Percentiles rank a stretch among this genome's conserved stretches.
These are phyloP conservation scores for Sussaba pulchella DNA, from an alignment of 2,888 invertebrate species.

Conservation along the genomic window DNA sequence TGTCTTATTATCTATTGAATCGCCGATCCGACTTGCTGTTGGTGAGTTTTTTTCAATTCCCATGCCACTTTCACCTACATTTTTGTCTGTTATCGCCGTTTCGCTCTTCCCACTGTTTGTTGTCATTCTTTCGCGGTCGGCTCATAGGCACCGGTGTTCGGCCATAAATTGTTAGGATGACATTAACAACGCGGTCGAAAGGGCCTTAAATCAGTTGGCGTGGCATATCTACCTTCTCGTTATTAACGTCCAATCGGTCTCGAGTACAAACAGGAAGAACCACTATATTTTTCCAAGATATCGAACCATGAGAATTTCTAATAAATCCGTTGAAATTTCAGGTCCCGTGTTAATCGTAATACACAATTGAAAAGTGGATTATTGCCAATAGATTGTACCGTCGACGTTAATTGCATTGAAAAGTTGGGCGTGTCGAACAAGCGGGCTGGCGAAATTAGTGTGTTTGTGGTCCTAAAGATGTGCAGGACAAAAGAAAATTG, in stretches of 20 bases:
- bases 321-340: too few species aligned
- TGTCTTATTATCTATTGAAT: too few species aligned
- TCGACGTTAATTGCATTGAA: too few species aligned
- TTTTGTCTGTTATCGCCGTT: slow-evolving; percentile 10
- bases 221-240: slow-evolving; percentile 42
- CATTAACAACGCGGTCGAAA: slow-evolving; percentile 18
- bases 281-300: too few species aligned
- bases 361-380: too few species aligned
- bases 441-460: too few species aligned
- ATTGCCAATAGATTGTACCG: too few species aligned
- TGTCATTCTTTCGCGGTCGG: slow-evolving; percentile 6
- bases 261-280: slow-evolving; percentile 18
- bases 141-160: slow-evolving; percentile 12
- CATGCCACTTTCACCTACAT: not conserved
- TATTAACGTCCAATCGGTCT: slow-evolving; percentile 37
- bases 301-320: too few species aligned
- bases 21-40: too few species aligned
- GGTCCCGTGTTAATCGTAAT: too few species aligned
- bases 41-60: not conserved
- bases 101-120: not conserved
- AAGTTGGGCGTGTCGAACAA: too few species aligned
- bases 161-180: slow-evolving; percentile 42
- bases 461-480: not conserved
- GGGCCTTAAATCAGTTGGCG: slow-evolving; percentile 14
- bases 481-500: not conserved